phyloP scores from a whole-genome alignment of 2,113 vertebrate genomes.

The Catagonus wagneri region DNA sequence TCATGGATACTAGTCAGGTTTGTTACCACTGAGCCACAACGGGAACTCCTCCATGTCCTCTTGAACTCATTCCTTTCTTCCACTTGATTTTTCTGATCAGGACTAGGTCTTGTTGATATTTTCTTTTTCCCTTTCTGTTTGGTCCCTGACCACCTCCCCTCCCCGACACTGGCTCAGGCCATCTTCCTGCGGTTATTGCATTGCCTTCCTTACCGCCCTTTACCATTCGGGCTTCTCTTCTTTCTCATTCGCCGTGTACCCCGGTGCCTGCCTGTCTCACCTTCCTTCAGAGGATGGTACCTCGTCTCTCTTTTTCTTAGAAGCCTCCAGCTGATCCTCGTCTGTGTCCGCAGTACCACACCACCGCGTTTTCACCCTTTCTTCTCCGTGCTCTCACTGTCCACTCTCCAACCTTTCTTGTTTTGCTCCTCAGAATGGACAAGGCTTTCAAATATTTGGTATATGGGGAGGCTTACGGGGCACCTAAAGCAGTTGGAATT shows the following conservation, averaged over 20 bases:
- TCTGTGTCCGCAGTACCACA: neutral
- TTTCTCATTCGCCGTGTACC: neutral
- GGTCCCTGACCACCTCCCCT: neutral
- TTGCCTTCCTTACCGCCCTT: neutral
- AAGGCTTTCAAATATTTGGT: neutral
- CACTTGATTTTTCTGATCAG: neutral
- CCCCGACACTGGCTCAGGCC: no score
- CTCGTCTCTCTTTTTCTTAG: neutral
- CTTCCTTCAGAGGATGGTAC: neutral
- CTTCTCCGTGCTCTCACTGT: neutral
- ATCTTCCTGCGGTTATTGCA: neutral
- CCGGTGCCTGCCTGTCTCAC: neutral
- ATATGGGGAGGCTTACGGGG: neutral
- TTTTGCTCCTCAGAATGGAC: neutral
- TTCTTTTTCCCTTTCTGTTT: accelerated
- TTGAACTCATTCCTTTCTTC: neutral
- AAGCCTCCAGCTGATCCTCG: neutral
- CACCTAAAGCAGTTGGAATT: neutral
- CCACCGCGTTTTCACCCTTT: neutral
- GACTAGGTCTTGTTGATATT: neutral
- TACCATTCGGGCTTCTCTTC: neutral
- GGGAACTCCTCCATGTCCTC: neutral
- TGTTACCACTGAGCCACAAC: no score
- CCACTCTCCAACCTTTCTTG: accelerated
- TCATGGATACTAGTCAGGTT: no score